A percentile compares a stretch with the other conserved stretches of the same genome.
These are phyloP conservation scores for Eidolon dupreanum DNA, from an alignment of 2,797 vertebrate genomes.

Conservation along the genomic window DNA sequence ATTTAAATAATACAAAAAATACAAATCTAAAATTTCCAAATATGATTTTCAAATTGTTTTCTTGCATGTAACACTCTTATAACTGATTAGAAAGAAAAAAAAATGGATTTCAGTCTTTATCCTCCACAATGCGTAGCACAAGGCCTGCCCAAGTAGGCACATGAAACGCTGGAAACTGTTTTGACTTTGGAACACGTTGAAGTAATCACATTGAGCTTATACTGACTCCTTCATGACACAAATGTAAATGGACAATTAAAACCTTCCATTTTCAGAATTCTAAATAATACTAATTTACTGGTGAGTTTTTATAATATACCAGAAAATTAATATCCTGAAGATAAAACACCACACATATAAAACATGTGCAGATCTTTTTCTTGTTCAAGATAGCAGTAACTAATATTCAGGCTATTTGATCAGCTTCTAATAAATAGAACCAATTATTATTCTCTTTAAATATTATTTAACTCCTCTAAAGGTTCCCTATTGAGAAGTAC, in stretches of 20 bases:
- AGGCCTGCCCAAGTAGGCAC: fast-evolving
- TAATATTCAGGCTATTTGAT: neutral
- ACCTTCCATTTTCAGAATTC: neutral
- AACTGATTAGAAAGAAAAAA: neutral
- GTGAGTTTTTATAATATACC: neutral
- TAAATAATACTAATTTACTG: neutral
- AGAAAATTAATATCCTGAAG: neutral
- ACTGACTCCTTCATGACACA: neutral
- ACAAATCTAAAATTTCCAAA: neutral
- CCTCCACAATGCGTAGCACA: neutral
- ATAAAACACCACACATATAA: neutral
- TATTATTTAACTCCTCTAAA: neutral
- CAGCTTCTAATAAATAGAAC: neutral
- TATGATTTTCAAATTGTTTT: neutral
- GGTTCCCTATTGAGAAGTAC: neutral
- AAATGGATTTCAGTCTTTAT: neutral
- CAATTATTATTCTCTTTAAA: neutral
- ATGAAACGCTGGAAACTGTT: neutral
- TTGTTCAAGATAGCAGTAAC: neutral
- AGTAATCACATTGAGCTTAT: neutral
- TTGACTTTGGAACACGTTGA: neutral
- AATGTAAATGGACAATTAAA: neutral
- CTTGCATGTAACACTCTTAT: neutral
- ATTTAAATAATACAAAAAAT: neutral
- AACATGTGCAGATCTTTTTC: neutral